A percentile compares a stretch with the other conserved stretches of the same genome.
phyloP scores from a whole-genome alignment of 2,797 vertebrate genomes.

The Poeciliopsis presidionis region DNA sequence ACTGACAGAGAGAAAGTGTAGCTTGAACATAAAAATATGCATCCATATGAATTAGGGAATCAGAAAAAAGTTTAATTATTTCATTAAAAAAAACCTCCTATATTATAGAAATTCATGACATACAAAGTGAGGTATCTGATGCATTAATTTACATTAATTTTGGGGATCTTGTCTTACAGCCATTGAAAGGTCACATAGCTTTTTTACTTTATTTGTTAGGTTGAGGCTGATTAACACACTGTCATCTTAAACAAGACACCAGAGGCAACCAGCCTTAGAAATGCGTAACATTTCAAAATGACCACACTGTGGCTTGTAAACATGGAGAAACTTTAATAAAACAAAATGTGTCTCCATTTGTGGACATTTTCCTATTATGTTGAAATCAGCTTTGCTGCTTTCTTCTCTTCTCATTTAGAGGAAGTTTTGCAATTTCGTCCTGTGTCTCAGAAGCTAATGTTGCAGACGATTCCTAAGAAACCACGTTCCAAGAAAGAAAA shows the following conservation, averaged over 20 bases:
- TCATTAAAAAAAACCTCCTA: background rate
- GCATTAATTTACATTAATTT: background rate
- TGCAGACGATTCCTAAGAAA: constrained; percentile 18
- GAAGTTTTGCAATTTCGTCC: constrained; percentile 10
- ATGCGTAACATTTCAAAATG: background rate
- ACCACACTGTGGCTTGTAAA: background rate
- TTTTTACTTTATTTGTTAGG: background rate
- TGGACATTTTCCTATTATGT: background rate
- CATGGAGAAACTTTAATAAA: background rate
- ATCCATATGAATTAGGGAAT: background rate
- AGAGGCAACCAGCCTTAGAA: background rate
- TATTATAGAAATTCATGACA: background rate
- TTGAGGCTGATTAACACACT: background rate
- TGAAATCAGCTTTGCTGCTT: background rate
- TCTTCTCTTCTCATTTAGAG: constrained; percentile 16
- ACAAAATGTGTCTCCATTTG: background rate
- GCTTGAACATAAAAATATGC: constrained; percentile 4
- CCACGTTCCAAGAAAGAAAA: background rate
- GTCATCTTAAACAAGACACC: background rate
- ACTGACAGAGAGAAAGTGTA: background rate
- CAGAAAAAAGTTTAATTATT: background rate
- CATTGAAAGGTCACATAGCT: background rate
- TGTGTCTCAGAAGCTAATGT: background rate
- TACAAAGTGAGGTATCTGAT: background rate
- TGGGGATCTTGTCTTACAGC: background rate